Base-by-base conservation (phyloP, 2,888 invertebrate genomes). In the Drosophila merina region DNA sequence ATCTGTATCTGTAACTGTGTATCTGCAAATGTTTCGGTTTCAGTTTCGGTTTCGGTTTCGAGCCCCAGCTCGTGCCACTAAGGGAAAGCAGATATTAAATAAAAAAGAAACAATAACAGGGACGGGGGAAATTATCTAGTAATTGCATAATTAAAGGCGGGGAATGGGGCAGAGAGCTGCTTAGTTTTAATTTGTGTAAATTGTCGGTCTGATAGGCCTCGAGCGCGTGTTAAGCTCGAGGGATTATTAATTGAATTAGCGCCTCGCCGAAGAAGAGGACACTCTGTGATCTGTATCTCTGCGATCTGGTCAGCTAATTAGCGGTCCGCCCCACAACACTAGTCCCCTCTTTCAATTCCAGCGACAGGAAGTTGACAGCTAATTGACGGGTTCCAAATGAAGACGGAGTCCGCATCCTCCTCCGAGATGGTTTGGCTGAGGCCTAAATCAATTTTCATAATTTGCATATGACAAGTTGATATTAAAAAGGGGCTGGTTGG, bases 161-260 rank as follows among this genome's bases (percentile, higher is more conserved):
- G 28, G 9, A 30, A 9, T 14, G n/a, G 49, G 44, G 64, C 36
- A 45, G 50, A 36, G 8, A 14, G 14, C 28, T 55, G 55, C 36
- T 69, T 59, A 30, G 71, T 70, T 50, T 69, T 70, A 69, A 70
- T 69, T 69, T 59, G 59, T 69, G 70, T 70, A 59, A 70, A 71
- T 71, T 71, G 71, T 49, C 52, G 44, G 44, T 5, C 20, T 25
- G 10, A 20, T 20, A 50, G 5, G 28, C 4, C 4, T 28, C 5
- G 20, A 20, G 28, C 28, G 28, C 28, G 28, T 28, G 28, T 28
- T 28, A 5, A 28, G 4, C 6, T 28, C 45, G 54, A 64, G 63
- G 55, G 73, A 66, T 76, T 62, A 76, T 86, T 84, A 87, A 84
- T 87, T 79, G 55, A 87, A 84, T 84, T 84, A 87, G 77, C 77